Conservation (phyloP, 2,113 vertebrate genomes). For the Meleagris gallopavo region DNA sequence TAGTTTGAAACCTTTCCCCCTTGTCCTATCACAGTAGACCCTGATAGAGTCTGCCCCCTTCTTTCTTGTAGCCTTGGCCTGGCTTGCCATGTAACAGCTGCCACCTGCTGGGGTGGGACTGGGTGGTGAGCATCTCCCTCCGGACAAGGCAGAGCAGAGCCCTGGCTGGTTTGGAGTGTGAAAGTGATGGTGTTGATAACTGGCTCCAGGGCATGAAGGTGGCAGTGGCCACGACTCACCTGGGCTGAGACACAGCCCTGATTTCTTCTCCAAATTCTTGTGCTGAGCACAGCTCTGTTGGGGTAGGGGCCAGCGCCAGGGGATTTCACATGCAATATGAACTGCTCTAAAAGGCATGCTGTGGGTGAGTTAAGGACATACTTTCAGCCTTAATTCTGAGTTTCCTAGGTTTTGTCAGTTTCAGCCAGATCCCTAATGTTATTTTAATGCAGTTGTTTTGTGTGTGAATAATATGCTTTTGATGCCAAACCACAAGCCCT, state of each 20-base stretch:
- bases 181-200: background rate
- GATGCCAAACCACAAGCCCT: conserved; percentile 83
- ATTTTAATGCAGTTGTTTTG: conserved; percentile 83
- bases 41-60: background rate
- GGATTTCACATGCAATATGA: background rate
- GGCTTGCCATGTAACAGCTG: too few relatives aligned
- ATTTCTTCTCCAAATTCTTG: background rate
- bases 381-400: conserved; percentile 65
- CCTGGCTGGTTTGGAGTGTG: background rate
- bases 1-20: background rate
- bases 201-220: background rate
- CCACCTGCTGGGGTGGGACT: background rate
- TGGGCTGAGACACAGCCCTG: background rate
- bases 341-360: background rate
- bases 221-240: background rate
- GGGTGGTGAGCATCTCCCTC: background rate
- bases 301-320: background rate
- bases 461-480: conserved; percentile 79
- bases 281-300: background rate
- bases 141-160: background rate
- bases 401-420: conserved; percentile 77
- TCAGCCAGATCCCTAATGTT: conserved; percentile 80
- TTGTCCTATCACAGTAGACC: background rate
- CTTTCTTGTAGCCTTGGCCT: background rate
- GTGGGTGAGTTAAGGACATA: conserved; percentile 79